These are phyloP conservation scores for Ischnura elegans DNA, from an alignment of 2,888 invertebrate species.

Conservation along the genomic window DNA sequence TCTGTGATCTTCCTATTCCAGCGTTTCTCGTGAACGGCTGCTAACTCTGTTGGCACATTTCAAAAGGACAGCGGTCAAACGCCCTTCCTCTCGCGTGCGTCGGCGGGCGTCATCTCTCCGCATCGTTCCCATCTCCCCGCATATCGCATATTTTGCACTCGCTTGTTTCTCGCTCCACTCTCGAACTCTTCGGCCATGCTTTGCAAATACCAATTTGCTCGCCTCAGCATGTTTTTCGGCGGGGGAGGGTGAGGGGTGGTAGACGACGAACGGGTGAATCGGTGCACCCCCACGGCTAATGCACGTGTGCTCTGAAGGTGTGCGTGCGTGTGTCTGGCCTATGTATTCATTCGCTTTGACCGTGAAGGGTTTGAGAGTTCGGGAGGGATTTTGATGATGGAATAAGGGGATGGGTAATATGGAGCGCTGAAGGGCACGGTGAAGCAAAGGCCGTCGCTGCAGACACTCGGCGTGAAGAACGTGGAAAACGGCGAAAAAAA, in stretches of 20 bases:
- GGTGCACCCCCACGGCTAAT: background rate
- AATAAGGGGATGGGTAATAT: background rate
- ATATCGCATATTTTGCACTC: background rate
- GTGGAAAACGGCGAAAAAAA: background rate
- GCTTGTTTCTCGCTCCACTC: slow-evolving; percentile 9
- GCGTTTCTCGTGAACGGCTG: too few species aligned
- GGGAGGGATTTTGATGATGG: background rate
- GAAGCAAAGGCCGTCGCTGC: background rate
- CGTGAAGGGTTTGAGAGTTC: background rate
- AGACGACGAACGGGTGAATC: background rate
- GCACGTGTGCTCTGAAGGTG: too few species aligned
- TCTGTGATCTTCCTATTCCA: too few species aligned
- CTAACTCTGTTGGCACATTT: too few species aligned
- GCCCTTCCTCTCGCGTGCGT: background rate
- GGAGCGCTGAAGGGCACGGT: background rate
- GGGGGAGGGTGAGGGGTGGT: background rate
- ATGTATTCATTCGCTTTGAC: too few species aligned
- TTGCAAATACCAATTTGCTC: slow-evolving; percentile 35
- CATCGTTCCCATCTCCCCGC: background rate
- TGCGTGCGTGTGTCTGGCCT: too few species aligned
- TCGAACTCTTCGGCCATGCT: slow-evolving; percentile 23
- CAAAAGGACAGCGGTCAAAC: too few species aligned
- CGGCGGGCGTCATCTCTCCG: background rate
- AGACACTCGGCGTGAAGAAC: background rate
- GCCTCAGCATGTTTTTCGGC: background rate